These are phyloP conservation scores for Galerucella calmariensis DNA, from an alignment of 2,888 invertebrate species.

Conservation along the genomic window DNA sequence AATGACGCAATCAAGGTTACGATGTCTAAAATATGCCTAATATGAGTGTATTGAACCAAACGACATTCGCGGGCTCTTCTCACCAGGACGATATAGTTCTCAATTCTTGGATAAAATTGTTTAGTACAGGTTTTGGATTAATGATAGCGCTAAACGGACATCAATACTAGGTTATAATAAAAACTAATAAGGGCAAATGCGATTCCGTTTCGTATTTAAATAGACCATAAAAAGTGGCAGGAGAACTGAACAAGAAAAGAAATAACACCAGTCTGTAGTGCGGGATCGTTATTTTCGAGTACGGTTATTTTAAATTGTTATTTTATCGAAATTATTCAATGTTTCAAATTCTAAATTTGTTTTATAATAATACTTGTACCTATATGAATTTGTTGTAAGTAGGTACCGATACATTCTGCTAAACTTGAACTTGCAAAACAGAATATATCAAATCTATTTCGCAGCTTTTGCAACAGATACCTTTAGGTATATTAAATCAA, in stretches of 20 bases:
- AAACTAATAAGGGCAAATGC: conserved; percentile 42
- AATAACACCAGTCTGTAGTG: background rate
- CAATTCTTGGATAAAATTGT: conserved; percentile 33
- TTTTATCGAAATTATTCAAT: background rate
- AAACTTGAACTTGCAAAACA: too few species aligned
- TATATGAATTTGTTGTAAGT: too few species aligned
- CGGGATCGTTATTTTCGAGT: background rate
- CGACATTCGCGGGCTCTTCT: conserved; percentile 13
- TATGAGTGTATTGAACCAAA: conserved; percentile 16
- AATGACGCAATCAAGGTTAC: conserved; percentile 13
- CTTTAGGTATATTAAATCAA: too few species aligned
- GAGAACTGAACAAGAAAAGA: conserved; percentile 11
- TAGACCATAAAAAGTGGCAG: conserved; percentile 51
- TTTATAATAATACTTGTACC: too few species aligned
- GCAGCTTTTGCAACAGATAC: too few species aligned
- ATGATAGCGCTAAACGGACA: conserved; percentile 23
- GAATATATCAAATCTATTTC: too few species aligned
- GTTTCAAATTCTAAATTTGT: background rate
- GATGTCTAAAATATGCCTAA: conserved; percentile 17
- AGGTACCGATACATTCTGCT: too few species aligned
- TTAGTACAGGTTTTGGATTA: conserved; percentile 26
- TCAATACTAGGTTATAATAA: conserved; percentile 28
- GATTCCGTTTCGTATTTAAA: conserved; percentile 54
- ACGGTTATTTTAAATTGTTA: background rate
- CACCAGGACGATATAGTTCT: conserved; percentile 29